Base-by-base conservation (phyloP, 2,888 invertebrate genomes). In the Nebria brevicollis region DNA sequence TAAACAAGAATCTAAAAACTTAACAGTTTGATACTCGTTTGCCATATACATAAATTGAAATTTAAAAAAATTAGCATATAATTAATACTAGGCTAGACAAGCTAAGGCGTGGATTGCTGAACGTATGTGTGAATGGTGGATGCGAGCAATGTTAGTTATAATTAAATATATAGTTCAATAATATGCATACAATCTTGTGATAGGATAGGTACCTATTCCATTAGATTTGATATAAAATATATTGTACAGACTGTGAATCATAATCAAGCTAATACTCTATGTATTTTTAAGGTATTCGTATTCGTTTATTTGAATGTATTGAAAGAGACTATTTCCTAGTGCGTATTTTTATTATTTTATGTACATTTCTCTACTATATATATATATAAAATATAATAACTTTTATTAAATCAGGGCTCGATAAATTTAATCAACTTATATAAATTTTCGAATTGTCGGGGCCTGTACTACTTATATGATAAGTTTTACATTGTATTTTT, bases 161-260 rank as follows among this genome's bases (percentile, higher is more conserved):
- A 70, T 13, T 75, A 54, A 20, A 41, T 20, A 25, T 42, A 25
- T 20, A 66, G 70, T 77, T 72, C 75, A 81, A 73, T 77, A 64
- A 81, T 15, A 81, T 54, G 8, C 13, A 54, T 54, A 54, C 54
- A 76, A 72, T 72, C 77, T 77, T 81, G 81, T 81, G 81, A 81
- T 81, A 81, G 81, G 72, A 81, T 81, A 81, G 81, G 76, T 77
- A 81, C 81, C 76, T 81, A 81, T 81, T 81, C 81, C 80, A 75
- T 70, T 81, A 81, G 72, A 81, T n/a, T 76, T 77, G 65, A 43
- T 70, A 81, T 77, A 72, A 73, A 76, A 64, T 15, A 72, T 72
- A 77, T 70, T 81, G 81, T 81, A 81, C 81, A 81, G 81, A 81
- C 81, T 77, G 77, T 81, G 77, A 81, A 76, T 66, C 73, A 81